phyloP scores from a whole-genome alignment of 2,888 invertebrate species.

The Elysia crispata region DNA sequence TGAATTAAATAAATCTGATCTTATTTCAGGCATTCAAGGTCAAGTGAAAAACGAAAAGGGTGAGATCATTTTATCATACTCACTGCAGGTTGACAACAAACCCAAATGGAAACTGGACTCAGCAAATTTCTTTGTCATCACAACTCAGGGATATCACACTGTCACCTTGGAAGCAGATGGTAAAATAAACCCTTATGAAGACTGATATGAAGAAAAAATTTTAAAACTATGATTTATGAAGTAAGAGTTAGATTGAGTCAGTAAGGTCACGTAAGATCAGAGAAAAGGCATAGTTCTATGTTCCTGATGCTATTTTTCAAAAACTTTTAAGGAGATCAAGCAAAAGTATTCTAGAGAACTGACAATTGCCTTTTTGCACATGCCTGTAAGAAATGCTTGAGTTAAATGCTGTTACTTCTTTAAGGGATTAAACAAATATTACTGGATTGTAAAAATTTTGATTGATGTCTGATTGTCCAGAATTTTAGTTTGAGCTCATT shows the following conservation, averaged over 20 bases:
- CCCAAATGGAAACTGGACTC: conserved; percentile 46
- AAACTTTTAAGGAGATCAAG: no score
- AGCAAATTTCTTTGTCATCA: conserved; percentile 60
- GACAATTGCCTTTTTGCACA: no score
- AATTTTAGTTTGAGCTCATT: no score
- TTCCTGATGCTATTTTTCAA: background rate
- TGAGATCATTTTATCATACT: conserved; percentile 54
- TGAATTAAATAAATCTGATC: background rate
- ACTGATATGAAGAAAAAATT: no score
- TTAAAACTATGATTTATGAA: no score
- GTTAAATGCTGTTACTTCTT: no score
- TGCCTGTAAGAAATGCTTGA: no score
- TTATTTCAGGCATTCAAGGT: conserved; percentile 62
- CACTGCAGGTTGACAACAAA: conserved; percentile 62
- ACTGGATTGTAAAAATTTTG: no score
- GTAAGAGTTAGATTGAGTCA: no score
- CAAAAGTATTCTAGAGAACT: no score
- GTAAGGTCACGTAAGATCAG: background rate
- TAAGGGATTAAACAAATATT: no score
- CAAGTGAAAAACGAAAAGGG: conserved; percentile 56
- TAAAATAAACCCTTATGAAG: conserved; percentile 41
- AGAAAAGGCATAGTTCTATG: background rate
- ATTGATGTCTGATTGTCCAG: no score
- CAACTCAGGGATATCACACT: conserved; percentile 65
- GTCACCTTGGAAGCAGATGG: conserved; percentile 67